A percentile compares a stretch with the other conserved stretches of the same genome.
Evolutionary conservation across 2,888 invertebrate species (phyloP).

Genomic region (Tromatobia lineatoria): DNA sequence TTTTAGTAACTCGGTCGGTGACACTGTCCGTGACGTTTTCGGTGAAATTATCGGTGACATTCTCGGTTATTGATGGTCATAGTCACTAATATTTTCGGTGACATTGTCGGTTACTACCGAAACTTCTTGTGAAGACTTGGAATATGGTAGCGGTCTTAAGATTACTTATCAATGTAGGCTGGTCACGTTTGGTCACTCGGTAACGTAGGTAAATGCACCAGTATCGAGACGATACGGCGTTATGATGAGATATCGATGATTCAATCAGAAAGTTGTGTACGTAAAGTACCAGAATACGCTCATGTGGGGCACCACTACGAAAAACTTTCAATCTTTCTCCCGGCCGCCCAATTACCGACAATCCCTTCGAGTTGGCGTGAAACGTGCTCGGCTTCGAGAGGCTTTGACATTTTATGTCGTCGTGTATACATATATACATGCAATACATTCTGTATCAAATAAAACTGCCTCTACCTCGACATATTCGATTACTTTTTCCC

Average conservation of each 20-base stretch:
- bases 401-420: slow-evolving; percentile 19
- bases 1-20: too few relatives aligned
- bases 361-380: slow-evolving; percentile 18
- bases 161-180: too few relatives aligned
- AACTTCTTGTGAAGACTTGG: too few relatives aligned
- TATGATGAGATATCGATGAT: slow-evolving; percentile 36
- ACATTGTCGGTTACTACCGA: too few relatives aligned
- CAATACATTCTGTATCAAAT: background rate
- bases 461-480: background rate
- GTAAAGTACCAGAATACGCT: slow-evolving; percentile 1
- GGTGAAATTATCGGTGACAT: too few relatives aligned
- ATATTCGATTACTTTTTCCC: background rate
- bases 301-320: background rate
- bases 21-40: too few relatives aligned
- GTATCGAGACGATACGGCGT: background rate
- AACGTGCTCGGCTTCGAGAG: slow-evolving; percentile 32
- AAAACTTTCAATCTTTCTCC: slow-evolving; percentile 52
- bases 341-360: slow-evolving; percentile 47
- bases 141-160: too few relatives aligned
- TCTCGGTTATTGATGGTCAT: too few relatives aligned
- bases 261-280: slow-evolving; percentile 52
- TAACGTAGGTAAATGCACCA: slow-evolving; percentile 4
- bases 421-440: background rate
- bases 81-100: too few relatives aligned
- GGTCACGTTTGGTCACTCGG: background rate